A percentile compares a stretch with the other conserved stretches of the same genome.
Evolutionary conservation across 1,140 invertebrate species (phyloP).

Genomic region (Dinoponera quadriceps): DNA sequence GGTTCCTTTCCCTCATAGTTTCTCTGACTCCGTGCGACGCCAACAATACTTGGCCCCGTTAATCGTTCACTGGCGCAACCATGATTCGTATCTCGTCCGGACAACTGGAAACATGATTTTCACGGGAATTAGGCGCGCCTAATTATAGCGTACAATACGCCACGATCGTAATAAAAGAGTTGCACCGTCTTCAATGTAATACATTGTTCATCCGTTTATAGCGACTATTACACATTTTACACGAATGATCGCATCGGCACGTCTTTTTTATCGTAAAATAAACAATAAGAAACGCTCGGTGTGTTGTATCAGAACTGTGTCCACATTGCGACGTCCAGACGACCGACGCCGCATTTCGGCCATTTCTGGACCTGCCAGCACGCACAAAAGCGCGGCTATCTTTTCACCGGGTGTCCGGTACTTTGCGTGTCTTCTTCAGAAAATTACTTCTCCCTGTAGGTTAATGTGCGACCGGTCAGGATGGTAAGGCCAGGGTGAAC

Average conservation of each 20-base stretch:
- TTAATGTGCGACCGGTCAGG: conserved; percentile 72
- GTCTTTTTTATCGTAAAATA: neutral
- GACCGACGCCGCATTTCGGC: neutral
- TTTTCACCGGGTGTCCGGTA: conserved; percentile 62
- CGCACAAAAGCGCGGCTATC: conserved; percentile 31
- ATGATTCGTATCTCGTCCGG: conserved; percentile 77
- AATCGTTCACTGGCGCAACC: conserved; percentile 79
- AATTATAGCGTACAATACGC: conserved; percentile 76
- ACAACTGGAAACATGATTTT: conserved; percentile 75
- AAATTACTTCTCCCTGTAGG: conserved; percentile 69
- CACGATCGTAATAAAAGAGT: conserved; percentile 62
- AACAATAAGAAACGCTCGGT: neutral
- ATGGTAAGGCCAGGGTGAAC: conserved; percentile 74
- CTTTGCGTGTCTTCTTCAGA: conserved; percentile 73
- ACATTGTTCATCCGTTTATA: conserved; percentile 36
- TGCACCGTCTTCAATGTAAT: conserved; percentile 11
- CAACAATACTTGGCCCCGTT: conserved; percentile 77
- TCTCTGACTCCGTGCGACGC: conserved; percentile 58
- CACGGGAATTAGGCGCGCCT: conserved; percentile 75
- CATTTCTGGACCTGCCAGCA: conserved; percentile 39
- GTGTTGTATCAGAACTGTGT: neutral
- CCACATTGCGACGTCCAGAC: neutral
- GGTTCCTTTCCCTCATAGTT: conserved; percentile 64
- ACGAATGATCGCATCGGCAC: neutral
- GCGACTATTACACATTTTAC: neutral